phyloP scores from a whole-genome alignment of 2,888 invertebrate species.

The Trachelus iudaicus region DNA sequence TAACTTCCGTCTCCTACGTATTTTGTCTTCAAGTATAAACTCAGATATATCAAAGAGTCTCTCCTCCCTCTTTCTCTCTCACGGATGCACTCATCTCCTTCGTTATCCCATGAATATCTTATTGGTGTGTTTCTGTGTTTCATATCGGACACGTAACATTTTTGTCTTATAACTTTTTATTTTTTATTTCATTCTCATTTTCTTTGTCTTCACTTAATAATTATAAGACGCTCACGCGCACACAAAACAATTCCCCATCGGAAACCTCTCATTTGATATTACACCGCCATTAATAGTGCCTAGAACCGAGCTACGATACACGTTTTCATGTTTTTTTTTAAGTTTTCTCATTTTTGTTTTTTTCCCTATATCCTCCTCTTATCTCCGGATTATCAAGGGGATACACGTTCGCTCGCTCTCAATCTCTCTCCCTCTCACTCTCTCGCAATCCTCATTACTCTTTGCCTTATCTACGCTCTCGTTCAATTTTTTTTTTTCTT shows the following conservation, averaged over 20 bases:
- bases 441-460: conserved; percentile 19
- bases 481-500: conserved; percentile 14
- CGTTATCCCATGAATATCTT: background rate
- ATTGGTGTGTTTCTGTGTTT: background rate
- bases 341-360: background rate
- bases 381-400: background rate
- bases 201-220: background rate
- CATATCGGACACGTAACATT: background rate
- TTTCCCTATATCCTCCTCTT: background rate
- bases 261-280: background rate
- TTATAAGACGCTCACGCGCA: background rate
- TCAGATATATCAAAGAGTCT: background rate
- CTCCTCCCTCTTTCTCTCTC: background rate
- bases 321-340: conserved; percentile 2
- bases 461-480: conserved; percentile 15
- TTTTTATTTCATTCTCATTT: background rate
- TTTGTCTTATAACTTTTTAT: background rate
- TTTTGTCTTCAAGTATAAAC: background rate
- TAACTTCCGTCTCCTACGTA: background rate
- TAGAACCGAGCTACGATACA: conserved; percentile 11
- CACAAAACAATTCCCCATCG: background rate
- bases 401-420: background rate
- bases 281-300: background rate
- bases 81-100: background rate
- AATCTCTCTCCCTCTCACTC: background rate